Conservation (phyloP, 2,888 invertebrate species). For the Chrysodeixis includens region DNA sequence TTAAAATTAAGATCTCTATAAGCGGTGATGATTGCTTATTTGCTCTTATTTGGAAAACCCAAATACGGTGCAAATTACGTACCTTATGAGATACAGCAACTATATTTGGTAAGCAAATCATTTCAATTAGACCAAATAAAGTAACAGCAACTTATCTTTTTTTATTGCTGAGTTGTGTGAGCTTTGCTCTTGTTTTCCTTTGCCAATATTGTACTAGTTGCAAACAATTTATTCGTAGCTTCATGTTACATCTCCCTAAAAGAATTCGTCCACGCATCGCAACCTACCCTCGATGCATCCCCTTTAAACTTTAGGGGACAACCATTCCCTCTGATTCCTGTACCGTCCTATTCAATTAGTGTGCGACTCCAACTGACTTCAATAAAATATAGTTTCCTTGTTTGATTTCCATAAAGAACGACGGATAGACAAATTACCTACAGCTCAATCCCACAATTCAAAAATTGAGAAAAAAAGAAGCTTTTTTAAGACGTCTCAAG, state of each 20-base stretch:
- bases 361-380: conserved; percentile 83
- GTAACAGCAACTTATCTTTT: background rate
- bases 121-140: background rate
- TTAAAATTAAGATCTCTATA: background rate
- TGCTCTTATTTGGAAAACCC: background rate
- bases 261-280: conserved; percentile 85
- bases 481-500: background rate
- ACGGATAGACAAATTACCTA: background rate
- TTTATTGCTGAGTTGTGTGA: background rate
- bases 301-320: conserved; percentile 84
- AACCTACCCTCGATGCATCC: conserved; percentile 79
- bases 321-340: conserved; percentile 88
- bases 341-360: conserved; percentile 88
- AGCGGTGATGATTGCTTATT: background rate
- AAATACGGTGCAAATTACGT: background rate
- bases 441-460: background rate
- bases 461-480: background rate
- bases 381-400: conserved; percentile 70
- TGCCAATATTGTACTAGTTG: background rate
- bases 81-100: background rate
- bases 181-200: background rate
- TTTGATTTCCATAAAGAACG: conserved; percentile 43
- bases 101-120: background rate
- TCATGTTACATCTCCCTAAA: conserved; percentile 69
- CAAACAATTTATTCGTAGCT: conserved; percentile 49